Evolutionary conservation across 2,797 vertebrate genomes (phyloP).

Genomic region (Accipiter superciliosus): DNA sequence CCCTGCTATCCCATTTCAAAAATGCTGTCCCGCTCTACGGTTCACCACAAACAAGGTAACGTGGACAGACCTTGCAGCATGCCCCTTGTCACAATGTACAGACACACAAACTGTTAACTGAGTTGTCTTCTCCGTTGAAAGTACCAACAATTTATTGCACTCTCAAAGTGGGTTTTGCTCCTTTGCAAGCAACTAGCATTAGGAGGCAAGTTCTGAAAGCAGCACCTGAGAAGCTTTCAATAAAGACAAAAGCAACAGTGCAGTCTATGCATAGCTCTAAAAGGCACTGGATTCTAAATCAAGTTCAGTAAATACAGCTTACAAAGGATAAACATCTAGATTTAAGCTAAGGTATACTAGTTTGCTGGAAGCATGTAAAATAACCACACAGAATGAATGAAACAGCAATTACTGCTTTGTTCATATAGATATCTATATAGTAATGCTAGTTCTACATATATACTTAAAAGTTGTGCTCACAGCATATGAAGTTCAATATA

Average conservation of each 20-base stretch:
- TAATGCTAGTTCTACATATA: not conserved
- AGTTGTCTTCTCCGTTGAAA: not conserved
- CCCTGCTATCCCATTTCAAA: not conserved
- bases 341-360: not conserved
- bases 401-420: not conserved
- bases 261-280: not conserved
- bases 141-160: no score
- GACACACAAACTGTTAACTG: not conserved
- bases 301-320: not conserved
- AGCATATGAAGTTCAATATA: not conserved
- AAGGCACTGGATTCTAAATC: not conserved
- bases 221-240: not conserved
- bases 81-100: rapidly evolving
- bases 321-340: not conserved
- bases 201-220: not conserved
- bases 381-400: not conserved
- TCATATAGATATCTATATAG: not conserved
- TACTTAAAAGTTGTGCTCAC: not conserved
- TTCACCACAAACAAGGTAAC: not conserved
- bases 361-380: not conserved
- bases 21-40: not conserved
- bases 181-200: not conserved
- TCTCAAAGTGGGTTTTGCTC: not conserved
- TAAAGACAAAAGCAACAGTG: not conserved
- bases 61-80: not conserved